These are phyloP conservation scores for Hydroisotoma schaefferi DNA, from an alignment of 2,888 invertebrate genomes.

Conservation along the genomic window DNA sequence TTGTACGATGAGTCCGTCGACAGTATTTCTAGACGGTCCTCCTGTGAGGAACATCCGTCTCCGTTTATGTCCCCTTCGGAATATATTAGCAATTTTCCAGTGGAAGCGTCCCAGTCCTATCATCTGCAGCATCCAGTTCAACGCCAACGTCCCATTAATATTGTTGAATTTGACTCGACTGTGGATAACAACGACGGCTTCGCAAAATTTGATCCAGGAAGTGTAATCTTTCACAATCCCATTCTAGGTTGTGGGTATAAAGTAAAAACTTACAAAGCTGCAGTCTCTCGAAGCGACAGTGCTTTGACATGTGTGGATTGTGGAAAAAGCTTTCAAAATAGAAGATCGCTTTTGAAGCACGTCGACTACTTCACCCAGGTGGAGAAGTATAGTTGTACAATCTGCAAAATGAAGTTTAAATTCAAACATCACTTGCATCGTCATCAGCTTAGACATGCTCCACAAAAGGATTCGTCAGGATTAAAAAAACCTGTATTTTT, in stretches of 20 bases:
- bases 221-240: neutral
- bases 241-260: slow-evolving; percentile 6
- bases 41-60: neutral
- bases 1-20: neutral
- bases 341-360: neutral
- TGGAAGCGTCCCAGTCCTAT: no score
- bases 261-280: no score
- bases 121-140: no score
- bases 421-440: slow-evolving; percentile 5
- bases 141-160: no score
- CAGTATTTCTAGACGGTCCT: neutral
- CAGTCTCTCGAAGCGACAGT: neutral
- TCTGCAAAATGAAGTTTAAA: slow-evolving; percentile 7
- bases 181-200: no score
- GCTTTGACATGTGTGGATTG: slow-evolving; percentile 1
- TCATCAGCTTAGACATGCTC: neutral
- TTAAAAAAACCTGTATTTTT: neutral
- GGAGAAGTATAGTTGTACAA: neutral
- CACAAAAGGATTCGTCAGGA: neutral
- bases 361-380: neutral
- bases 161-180: no score
- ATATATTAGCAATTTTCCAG: neutral
- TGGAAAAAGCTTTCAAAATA: slow-evolving; percentile 2
- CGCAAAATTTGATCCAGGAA: no score
- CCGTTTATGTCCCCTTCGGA: neutral